phyloP scores from a whole-genome alignment of 2,797 vertebrate genomes.

The Yasuhikotakia modesta region DNA sequence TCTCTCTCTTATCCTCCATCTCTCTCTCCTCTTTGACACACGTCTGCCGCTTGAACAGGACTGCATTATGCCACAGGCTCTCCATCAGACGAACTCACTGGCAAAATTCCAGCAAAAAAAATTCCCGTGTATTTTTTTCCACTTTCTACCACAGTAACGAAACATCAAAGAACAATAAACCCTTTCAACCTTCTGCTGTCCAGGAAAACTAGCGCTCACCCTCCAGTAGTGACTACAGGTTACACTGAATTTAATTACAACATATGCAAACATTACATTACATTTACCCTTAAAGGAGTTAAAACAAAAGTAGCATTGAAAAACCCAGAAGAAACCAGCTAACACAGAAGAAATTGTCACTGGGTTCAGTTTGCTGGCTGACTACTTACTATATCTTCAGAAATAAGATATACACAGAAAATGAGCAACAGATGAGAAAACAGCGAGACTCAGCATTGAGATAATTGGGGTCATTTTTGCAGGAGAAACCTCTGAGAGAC shows the following conservation, averaged over 20 bases:
- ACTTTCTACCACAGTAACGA: constrained; percentile 38
- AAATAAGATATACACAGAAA: no score
- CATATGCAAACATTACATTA: no score
- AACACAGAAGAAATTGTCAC: no score
- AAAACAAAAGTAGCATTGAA: not conserved
- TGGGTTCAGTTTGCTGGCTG: no score
- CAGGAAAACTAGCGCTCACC: constrained; percentile 16
- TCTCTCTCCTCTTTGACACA: constrained; percentile 38
- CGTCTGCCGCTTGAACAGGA: constrained; percentile 68
- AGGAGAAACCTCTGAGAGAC: not conserved
- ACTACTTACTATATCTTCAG: no score
- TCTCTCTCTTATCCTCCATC: constrained; percentile 14
- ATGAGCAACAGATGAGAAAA: no score
- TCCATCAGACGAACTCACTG: constrained; percentile 69
- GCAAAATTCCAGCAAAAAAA: constrained; percentile 27
- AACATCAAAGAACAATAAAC: constrained; percentile 41
- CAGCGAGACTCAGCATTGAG: not conserved
- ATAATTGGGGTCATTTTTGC: not conserved
- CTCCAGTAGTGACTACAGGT: not conserved
- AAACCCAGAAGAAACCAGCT: no score
- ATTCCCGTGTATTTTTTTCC: constrained; percentile 47
- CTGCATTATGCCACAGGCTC: constrained; percentile 75
- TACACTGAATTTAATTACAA: constrained; percentile 33
- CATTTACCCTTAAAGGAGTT: not conserved
- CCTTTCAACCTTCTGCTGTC: constrained; percentile 12